Base-by-base conservation (phyloP, 2,888 invertebrate species). In the Taphrorychus bicolor region DNA sequence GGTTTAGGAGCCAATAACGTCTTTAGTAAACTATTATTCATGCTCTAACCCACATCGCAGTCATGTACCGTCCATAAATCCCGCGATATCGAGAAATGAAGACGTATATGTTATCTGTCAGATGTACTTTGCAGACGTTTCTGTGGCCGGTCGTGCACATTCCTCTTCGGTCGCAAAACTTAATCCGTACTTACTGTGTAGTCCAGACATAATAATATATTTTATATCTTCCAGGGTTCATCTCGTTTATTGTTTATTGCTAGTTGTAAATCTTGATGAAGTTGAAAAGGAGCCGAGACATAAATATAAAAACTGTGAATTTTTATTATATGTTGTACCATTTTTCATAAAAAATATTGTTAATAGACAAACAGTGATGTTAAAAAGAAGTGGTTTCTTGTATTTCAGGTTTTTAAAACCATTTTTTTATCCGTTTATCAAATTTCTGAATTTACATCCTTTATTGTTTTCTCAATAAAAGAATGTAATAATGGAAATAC, bases 11-110 rank as follows among this genome's bases (percentile, higher is more conserved):
- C 32, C 32, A 32, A 32, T 11, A 32, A 32, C 11, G 19, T 51
- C 52, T 56, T 56, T 53, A 19, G 21, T 58, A 58, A 64, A 64
- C 58, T 58, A 64, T 64, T 42, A 64, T 52, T 64, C 58, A 42
- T 49, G 17, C 48, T 40, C 21, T 54, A 11, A 64, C n/a, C 18
- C 48, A 63, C 57, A 7, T 41, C 58, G 42, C 58, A 52, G 64
- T 58, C 64, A 64, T 64, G 64, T 14, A 42, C 23, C 45, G 7
- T n/a, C 58, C 58, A 58, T 64, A 64, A 64, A 58, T 64, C 51
- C 11, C 49, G 42, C 57, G 51, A 58, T 64, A 57, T 58, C 42
- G 57, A 40, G 42, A 62, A 64, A 64, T 58, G 58, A 64, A 64
- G 64, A 64, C 63, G 48, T 63, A 63, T 63, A 49, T 51, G 40